Conservation (phyloP, 2,888 invertebrate species). For the Torymus auratus region DNA sequence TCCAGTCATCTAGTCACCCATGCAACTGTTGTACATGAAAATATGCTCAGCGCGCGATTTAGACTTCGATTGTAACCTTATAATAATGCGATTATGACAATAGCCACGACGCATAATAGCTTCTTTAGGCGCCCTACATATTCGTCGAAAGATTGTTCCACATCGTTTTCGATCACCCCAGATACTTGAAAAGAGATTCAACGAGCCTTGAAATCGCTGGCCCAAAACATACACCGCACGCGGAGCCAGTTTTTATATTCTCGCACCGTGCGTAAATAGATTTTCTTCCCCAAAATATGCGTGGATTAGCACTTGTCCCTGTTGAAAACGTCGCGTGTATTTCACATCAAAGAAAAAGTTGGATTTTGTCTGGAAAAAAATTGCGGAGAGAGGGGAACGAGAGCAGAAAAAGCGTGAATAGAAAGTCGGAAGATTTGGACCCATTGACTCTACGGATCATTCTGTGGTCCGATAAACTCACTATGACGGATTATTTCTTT, state of each 20-base stretch:
- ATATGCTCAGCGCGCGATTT: too few relatives aligned
- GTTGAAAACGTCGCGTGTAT: constrained; percentile 31
- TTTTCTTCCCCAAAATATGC: constrained; percentile 21
- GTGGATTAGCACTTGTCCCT: constrained; percentile 47
- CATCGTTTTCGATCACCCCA: background rate
- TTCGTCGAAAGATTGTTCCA: background rate
- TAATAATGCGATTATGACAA: too few relatives aligned
- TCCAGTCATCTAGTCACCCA: too few relatives aligned
- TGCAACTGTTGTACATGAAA: too few relatives aligned
- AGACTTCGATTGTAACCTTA: too few relatives aligned
- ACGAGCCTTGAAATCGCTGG: constrained; percentile 27
- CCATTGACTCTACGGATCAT: constrained; percentile 47
- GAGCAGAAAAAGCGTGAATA: constrained; percentile 26
- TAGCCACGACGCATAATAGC: too few relatives aligned
- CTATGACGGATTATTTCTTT: background rate
- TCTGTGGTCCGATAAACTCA: constrained; percentile 14
- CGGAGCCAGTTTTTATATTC: background rate
- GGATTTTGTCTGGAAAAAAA: background rate
- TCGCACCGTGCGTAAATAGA: constrained; percentile 22
- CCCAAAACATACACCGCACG: constrained; percentile 13
- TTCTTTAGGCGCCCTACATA: too few relatives aligned
- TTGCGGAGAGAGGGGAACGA: background rate
- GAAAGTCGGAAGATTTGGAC: constrained; percentile 39
- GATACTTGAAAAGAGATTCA: background rate
- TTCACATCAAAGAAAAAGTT: constrained; percentile 22